phyloP scores from a whole-genome alignment of 2,888 invertebrate species.

The Acleris literana region DNA sequence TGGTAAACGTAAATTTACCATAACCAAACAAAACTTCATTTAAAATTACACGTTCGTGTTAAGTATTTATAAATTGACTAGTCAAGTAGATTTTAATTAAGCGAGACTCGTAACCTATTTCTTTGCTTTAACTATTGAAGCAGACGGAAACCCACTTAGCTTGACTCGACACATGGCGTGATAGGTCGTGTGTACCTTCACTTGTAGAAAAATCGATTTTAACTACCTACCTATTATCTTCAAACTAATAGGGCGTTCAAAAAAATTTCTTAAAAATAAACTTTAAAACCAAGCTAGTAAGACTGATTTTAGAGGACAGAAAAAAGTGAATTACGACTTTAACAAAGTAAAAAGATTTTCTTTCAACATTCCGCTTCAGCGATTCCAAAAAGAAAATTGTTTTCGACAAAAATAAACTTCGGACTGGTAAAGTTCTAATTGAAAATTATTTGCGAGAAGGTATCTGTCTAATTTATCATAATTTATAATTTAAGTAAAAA shows the following conservation, averaged over 20 bases:
- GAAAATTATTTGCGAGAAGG: conserved; percentile 26
- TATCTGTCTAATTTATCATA: conserved; percentile 28
- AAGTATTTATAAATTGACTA: too few relatives aligned
- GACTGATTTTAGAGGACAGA: too few relatives aligned
- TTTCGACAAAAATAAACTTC: conserved; percentile 27
- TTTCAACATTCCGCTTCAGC: conserved; percentile 4
- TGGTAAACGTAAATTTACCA: too few relatives aligned
- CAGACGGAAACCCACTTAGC: conserved; percentile 21
- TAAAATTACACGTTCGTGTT: too few relatives aligned
- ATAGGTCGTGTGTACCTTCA: conserved; percentile 14
- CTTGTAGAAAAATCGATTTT: too few relatives aligned
- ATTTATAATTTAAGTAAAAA: conserved; percentile 27
- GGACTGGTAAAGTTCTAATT: conserved; percentile 24
- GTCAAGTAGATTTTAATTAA: neutral
- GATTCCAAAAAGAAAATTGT: conserved; percentile 25
- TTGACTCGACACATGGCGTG: conserved; percentile 24
- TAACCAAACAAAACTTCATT: too few relatives aligned
- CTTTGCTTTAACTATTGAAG: conserved; percentile 9
- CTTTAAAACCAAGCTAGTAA: too few relatives aligned
- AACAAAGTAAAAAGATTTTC: too few relatives aligned
- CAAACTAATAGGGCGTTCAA: too few relatives aligned
- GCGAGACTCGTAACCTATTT: neutral
- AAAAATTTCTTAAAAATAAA: too few relatives aligned
- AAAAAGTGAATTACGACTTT: too few relatives aligned
- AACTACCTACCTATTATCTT: too few relatives aligned